Evolutionary conservation across 2,888 invertebrate genomes (phyloP).

Genomic region (Coenonympha arcania): DNA sequence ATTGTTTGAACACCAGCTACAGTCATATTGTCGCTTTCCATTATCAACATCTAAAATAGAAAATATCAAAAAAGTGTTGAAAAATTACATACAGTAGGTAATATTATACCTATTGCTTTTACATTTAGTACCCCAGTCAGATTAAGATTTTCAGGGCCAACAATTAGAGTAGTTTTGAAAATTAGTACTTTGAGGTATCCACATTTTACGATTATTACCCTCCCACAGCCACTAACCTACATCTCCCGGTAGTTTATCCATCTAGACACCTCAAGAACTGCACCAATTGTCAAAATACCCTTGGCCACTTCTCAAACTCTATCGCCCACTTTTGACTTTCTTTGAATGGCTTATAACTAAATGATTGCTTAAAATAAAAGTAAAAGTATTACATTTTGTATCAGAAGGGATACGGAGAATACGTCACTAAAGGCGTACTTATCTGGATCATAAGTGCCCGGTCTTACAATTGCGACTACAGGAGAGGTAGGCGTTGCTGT

Average conservation of each 20-base stretch:
- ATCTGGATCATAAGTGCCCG: constrained; percentile 30
- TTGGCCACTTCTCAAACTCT: too few relatives aligned
- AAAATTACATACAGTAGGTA: background rate
- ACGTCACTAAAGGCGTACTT: constrained; percentile 39
- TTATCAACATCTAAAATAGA: constrained; percentile 43
- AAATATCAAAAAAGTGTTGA: background rate
- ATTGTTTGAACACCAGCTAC: constrained; percentile 49
- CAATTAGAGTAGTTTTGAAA: too few relatives aligned
- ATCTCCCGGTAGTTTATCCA: too few relatives aligned
- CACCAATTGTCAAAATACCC: too few relatives aligned
- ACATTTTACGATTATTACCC: too few relatives aligned
- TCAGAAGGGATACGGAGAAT: constrained; percentile 37
- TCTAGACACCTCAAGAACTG: too few relatives aligned
- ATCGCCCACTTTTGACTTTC: too few relatives aligned
- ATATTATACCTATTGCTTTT: background rate
- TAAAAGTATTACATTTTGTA: constrained; percentile 34
- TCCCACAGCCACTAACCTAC: too few relatives aligned
- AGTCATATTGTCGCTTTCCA: constrained; percentile 60
- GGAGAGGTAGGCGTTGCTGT: constrained; percentile 38
- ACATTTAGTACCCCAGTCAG: too few relatives aligned
- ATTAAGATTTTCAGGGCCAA: too few relatives aligned
- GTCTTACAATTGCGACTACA: constrained; percentile 62
- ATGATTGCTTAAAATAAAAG: background rate
- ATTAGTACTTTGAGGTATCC: too few relatives aligned
- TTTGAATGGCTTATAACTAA: background rate